Base-by-base conservation (phyloP, 2,888 invertebrate genomes). In the Philopedon plagiatum region DNA sequence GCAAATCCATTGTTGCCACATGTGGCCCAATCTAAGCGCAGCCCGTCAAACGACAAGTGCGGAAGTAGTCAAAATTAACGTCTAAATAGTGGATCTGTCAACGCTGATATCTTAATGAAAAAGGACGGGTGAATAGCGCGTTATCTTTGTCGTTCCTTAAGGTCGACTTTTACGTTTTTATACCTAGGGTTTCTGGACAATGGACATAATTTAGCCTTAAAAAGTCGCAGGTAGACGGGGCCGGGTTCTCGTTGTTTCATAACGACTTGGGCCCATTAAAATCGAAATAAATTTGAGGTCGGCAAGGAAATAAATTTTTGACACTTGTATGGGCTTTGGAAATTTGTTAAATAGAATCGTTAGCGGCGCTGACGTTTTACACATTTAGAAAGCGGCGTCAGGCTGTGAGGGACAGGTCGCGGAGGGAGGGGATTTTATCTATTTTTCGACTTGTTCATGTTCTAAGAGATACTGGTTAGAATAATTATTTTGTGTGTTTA, bases 341-440 rank as follows among this genome's bases (percentile, higher is more conserved):
- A 73, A 68, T 68, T 73, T 73, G 73, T 73, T 73, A 73, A 73
- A 73, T 73, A 69, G 73, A 73, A 68, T 68, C 73, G 73, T 73
- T 68, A 68, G 57, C 56, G 62, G 26, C 49, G 62, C 44, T 69
- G 69, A 69, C 69, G 56, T 68, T 44, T 71, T 71, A 65, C 60
- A 34, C 60, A 15, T 51, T 60, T 51, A 65, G 71, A 65, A 71
- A 69, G 69, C 56, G 62, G 41, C 68, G 19, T 18, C 51, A 61
- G 61, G 39, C 67, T 58, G 68, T 39, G 68, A 61, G 41, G 60
- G 54, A 61, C 39, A 51, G n/a, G 39, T 37, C 11, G 19, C 21
- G 29, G 23, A 23, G n/a, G 9, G 32, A 19, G 5, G 26, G 15
- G 11, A n/a, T 41, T 60, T 60, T 23, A 19, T 39, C 44, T 44